These are phyloP conservation scores for Epinotia ramella DNA, from an alignment of 2,888 invertebrate species.

Conservation along the genomic window DNA sequence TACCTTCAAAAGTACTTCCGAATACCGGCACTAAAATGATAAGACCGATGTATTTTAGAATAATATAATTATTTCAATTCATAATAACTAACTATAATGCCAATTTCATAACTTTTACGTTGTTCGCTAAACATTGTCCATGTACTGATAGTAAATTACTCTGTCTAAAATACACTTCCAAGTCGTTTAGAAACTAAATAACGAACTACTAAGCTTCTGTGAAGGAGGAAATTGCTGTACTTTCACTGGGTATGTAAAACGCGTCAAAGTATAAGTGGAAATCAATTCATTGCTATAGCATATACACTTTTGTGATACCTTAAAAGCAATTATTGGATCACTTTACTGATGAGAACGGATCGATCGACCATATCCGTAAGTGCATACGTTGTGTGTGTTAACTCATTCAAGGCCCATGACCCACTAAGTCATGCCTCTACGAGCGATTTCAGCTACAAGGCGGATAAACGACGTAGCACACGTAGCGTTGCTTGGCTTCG, in stretches of 20 bases:
- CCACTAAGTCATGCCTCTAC: too few species aligned
- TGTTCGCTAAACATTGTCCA: conserved; percentile 72
- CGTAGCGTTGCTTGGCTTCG: too few species aligned
- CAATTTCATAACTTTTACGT: conserved; percentile 77
- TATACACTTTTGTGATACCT: too few species aligned
- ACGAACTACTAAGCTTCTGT: conserved; percentile 48
- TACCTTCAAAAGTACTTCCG: conserved; percentile 23
- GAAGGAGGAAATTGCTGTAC: conserved; percentile 32
- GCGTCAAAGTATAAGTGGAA: background rate
- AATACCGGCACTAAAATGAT: conserved; percentile 61
- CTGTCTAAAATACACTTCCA: conserved; percentile 49
- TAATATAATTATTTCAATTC: conserved; percentile 85
- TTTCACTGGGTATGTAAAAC: background rate
- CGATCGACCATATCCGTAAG: background rate
- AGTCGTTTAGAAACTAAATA: conserved; percentile 57
- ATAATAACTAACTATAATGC: conserved; percentile 85
- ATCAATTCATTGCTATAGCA: background rate
- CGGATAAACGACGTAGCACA: too few species aligned
- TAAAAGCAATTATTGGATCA: background rate
- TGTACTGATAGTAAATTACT: conserved; percentile 41
- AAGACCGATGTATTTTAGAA: conserved; percentile 83
- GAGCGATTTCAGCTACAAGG: too few species aligned
- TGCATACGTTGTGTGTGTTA: background rate
- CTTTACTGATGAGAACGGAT: background rate
- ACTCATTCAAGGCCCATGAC: too few species aligned